phyloP scores from a whole-genome alignment of 2,888 invertebrate species.

The Sylvicola cinctus region DNA sequence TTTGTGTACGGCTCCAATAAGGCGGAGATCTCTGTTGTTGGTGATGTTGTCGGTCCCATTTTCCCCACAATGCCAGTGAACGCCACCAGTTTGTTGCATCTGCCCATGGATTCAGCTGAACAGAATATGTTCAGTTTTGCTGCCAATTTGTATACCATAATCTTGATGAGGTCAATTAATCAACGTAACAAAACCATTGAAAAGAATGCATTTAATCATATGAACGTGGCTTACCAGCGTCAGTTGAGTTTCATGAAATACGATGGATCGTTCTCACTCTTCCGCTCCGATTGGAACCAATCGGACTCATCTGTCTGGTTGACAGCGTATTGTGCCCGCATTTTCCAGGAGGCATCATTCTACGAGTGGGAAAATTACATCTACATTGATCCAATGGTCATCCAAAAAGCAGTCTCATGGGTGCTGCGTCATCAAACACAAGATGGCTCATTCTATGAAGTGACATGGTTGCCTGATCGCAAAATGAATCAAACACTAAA shows the following conservation, averaged over 20 bases:
- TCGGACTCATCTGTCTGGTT: slow-evolving; percentile 78
- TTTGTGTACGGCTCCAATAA: slow-evolving; percentile 86
- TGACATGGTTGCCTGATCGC: slow-evolving; percentile 68
- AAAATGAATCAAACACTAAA: slow-evolving; percentile 61
- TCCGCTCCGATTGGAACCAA: slow-evolving; percentile 85
- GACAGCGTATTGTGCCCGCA: slow-evolving; percentile 74
- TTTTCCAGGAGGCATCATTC: slow-evolving; percentile 81
- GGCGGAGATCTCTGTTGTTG: slow-evolving; percentile 63
- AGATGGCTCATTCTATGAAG: slow-evolving; percentile 78
- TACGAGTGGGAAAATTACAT: slow-evolving; percentile 95
- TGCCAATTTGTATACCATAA: slow-evolving; percentile 73
- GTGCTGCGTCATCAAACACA: slow-evolving; percentile 63
- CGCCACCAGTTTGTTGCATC: slow-evolving; percentile 53
- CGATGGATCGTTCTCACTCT: slow-evolving; percentile 80
- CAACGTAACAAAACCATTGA: slow-evolving; percentile 69
- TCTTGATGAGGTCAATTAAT: slow-evolving; percentile 80
- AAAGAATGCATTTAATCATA: slow-evolving; percentile 59
- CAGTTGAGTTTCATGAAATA: slow-evolving; percentile 78
- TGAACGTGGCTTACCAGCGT: slow-evolving; percentile 79
- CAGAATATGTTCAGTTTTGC: slow-evolving; percentile 96
- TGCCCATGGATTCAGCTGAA: slow-evolving; percentile 85
- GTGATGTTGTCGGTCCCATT: slow-evolving; percentile 83
- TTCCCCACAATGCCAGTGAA: slow-evolving; percentile 86
- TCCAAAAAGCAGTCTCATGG: slow-evolving; percentile 71
- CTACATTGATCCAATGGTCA: slow-evolving; percentile 76